Conservation (phyloP, 2,888 invertebrate genomes). For the Pecten maximus region DNA sequence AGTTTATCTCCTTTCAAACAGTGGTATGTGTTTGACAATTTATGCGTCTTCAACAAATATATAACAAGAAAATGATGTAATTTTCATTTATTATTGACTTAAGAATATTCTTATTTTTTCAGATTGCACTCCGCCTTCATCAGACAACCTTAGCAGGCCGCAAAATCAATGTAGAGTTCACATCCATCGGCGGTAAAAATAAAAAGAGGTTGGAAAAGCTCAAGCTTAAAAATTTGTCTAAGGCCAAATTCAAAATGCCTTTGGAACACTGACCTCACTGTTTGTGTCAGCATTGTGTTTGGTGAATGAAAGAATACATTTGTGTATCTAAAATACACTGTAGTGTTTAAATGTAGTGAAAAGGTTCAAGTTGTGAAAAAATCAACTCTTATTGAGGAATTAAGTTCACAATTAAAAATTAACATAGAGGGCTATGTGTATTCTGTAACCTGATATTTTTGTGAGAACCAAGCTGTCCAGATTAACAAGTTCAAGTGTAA, state of each 20-base stretch:
- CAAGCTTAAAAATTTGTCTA: constrained; percentile 67
- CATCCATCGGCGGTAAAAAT: constrained; percentile 74
- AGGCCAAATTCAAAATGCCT: constrained; percentile 67
- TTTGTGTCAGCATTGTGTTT: constrained; percentile 4
- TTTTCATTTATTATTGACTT: no score
- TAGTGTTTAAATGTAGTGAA: not conserved
- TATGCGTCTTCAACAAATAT: no score
- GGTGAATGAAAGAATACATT: constrained; percentile 2
- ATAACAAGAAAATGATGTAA: no score
- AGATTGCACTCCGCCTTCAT: constrained; percentile 78
- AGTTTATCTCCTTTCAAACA: no score
- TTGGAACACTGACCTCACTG: constrained; percentile 49
- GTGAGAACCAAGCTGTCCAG: not conserved
- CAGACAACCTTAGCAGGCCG: constrained; percentile 76
- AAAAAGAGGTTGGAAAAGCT: constrained; percentile 67
- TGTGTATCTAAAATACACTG: not conserved
- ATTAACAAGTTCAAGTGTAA: not conserved
- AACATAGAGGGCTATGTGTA: not conserved
- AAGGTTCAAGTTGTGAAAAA: not conserved
- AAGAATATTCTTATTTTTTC: constrained; percentile 57
- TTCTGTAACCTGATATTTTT: not conserved
- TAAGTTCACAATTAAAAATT: not conserved
- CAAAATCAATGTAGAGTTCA: constrained; percentile 79
- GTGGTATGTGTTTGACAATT: no score
- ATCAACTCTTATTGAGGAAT: not conserved